Evolutionary conservation across 2,888 invertebrate genomes (phyloP).

Genomic region (Drosophila stalkeri): DNA sequence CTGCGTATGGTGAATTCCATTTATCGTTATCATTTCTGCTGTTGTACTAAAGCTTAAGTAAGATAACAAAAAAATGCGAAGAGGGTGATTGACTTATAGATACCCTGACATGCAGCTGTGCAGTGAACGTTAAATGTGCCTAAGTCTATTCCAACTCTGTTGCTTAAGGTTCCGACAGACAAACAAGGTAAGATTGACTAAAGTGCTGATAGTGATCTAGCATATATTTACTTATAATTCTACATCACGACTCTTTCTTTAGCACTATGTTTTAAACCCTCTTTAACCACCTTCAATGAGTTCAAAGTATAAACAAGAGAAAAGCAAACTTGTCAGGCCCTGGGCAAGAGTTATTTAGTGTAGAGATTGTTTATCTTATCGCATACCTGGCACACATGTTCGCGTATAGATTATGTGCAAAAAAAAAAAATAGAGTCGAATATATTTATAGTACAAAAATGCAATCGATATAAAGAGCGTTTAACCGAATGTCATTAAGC

Average conservation of each 20-base stretch:
- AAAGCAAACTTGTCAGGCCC: slow-evolving; percentile 22
- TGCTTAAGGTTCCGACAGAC: background rate
- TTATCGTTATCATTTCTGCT: slow-evolving; percentile 61
- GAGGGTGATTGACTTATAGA: background rate
- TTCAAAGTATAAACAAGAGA: background rate
- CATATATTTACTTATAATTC: background rate
- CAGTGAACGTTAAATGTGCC: background rate
- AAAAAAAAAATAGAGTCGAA: slow-evolving; percentile 2
- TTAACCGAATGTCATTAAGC: slow-evolving; percentile 32
- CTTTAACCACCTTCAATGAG: background rate
- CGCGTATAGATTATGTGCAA: slow-evolving; percentile 46
- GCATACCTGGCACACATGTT: slow-evolving; percentile 50
- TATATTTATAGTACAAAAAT: slow-evolving; percentile 20
- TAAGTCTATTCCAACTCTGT: background rate
- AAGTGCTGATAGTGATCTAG: accelerated
- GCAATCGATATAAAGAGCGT: slow-evolving; percentile 20
- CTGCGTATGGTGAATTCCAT: slow-evolving; percentile 71
- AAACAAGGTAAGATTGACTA: background rate
- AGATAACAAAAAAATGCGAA: slow-evolving; percentile 39
- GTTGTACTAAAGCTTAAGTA: slow-evolving; percentile 47
- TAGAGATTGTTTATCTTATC: slow-evolving; percentile 56
- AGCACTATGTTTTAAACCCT: too few relatives aligned
- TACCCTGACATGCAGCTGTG: background rate
- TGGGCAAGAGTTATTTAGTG: slow-evolving; percentile 8
- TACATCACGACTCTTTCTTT: too few relatives aligned